Evolutionary conservation across 2,888 invertebrate species (phyloP).

Genomic region (Catocala fraxini): DNA sequence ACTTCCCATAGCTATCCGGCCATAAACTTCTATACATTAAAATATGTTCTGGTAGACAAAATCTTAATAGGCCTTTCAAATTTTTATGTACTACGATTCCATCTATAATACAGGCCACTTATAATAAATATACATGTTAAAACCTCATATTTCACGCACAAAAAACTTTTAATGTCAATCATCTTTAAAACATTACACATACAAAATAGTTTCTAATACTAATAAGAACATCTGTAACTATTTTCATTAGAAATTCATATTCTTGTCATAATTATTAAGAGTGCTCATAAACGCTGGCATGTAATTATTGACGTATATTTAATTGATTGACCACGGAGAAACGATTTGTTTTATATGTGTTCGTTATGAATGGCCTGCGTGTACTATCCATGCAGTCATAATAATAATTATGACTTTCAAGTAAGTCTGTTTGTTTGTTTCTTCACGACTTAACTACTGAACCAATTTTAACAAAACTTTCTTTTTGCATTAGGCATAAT

Average conservation of each 20-base stretch:
- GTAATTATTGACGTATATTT: conserved; percentile 71
- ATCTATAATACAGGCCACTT: conserved; percentile 1
- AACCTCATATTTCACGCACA: conserved; percentile 29
- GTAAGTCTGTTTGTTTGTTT: conserved; percentile 1
- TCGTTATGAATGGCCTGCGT: conserved; percentile 34
- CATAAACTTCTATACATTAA: too few species aligned
- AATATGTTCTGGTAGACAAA: too few species aligned
- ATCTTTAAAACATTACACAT: conserved; percentile 37
- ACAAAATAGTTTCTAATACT: conserved; percentile 40
- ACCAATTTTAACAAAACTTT: background rate
- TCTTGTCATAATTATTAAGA: conserved; percentile 73
- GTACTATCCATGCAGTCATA: conserved; percentile 9
- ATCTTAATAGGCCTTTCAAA: too few species aligned
- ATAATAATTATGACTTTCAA: background rate
- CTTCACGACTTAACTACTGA: background rate
- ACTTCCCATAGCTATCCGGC: too few species aligned
- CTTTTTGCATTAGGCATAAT: too few species aligned
- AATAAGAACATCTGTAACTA: conserved; percentile 59
- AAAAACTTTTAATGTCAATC: conserved; percentile 38
- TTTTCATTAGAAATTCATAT: conserved; percentile 69
- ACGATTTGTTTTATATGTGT: conserved; percentile 63
- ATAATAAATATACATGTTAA: conserved; percentile 27
- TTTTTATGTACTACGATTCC: background rate
- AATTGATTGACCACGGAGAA: conserved; percentile 77
- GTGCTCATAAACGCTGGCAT: conserved; percentile 61